Conservation (phyloP, 2,888 invertebrate genomes). For the Laothoe populi region DNA sequence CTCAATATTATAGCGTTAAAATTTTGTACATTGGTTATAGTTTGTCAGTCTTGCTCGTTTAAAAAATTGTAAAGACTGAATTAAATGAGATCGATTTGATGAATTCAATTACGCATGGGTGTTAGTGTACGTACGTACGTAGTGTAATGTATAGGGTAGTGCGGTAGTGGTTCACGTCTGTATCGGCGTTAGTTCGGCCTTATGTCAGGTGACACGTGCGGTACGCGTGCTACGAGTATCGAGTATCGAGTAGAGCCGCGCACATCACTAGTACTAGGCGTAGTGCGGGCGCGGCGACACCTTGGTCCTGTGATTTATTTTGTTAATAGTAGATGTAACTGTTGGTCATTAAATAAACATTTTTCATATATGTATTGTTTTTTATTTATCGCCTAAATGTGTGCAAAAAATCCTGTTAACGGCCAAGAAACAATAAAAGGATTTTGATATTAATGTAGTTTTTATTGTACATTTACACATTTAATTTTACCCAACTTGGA, state of each 20-base stretch:
- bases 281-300: conserved; percentile 74
- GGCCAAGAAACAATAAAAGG: too few species aligned
- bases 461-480: too few species aligned
- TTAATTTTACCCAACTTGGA: too few species aligned
- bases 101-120: conserved; percentile 78
- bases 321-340: conserved; percentile 60
- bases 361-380: conserved; percentile 58
- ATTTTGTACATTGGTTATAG: conserved; percentile 55
- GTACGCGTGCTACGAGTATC: too few species aligned
- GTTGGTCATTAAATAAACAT: conserved; percentile 75
- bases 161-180: conserved; percentile 39
- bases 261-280: conserved; percentile 31
- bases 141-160: conserved; percentile 59
- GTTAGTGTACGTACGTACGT: conserved; percentile 60
- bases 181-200: neutral
- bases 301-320: conserved; percentile 81
- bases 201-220: conserved; percentile 34
- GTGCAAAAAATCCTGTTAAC: too few species aligned
- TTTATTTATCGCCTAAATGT: too few species aligned
- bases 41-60: conserved; percentile 61
- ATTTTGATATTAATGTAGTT: too few species aligned
- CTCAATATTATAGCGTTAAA: conserved; percentile 42
- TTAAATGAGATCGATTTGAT: conserved; percentile 71
- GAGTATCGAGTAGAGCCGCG: conserved; percentile 31
- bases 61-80: conserved; percentile 82